Evolutionary conservation across 2,797 vertebrate species (phyloP).

Genomic region (Morelia viridis): DNA sequence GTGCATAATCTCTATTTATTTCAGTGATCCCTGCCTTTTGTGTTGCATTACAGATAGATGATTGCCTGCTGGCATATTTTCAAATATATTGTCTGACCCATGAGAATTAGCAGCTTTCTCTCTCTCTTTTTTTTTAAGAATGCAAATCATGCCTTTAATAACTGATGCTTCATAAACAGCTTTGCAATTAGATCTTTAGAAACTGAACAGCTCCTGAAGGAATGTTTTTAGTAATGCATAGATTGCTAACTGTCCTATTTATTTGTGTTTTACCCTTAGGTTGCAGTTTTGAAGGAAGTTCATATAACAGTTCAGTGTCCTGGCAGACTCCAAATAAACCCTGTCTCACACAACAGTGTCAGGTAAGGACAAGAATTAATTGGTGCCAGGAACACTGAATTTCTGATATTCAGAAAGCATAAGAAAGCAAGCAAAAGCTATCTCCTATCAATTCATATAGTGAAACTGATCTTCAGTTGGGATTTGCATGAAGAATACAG

Average conservation of each 20-base stretch:
- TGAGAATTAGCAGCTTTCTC: background rate
- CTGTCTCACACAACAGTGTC: slow-evolving; percentile 85
- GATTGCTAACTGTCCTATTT: background rate
- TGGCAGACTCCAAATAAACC: slow-evolving; percentile 85
- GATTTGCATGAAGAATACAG: background rate
- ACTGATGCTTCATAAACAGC: background rate
- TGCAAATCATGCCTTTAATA: background rate
- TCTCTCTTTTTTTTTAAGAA: background rate
- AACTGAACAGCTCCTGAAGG: background rate
- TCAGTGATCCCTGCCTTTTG: background rate
- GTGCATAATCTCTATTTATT: background rate
- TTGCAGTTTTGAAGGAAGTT: slow-evolving; percentile 84
- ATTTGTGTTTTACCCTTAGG: slow-evolving; percentile 69
- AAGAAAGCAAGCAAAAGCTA: background rate
- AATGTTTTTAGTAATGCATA: background rate
- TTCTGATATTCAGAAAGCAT: slow-evolving; percentile 12
- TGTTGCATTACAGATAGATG: background rate
- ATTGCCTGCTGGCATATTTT: background rate
- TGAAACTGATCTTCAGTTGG: slow-evolving; percentile 1
- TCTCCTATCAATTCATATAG: background rate
- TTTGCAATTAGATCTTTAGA: background rate
- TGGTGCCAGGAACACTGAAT: background rate
- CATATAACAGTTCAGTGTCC: slow-evolving; percentile 89
- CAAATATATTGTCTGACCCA: background rate
- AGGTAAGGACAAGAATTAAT: slow-evolving; percentile 77